Conservation (phyloP, 2,113 vertebrate species). For the Lamprologus sp. region DNA sequence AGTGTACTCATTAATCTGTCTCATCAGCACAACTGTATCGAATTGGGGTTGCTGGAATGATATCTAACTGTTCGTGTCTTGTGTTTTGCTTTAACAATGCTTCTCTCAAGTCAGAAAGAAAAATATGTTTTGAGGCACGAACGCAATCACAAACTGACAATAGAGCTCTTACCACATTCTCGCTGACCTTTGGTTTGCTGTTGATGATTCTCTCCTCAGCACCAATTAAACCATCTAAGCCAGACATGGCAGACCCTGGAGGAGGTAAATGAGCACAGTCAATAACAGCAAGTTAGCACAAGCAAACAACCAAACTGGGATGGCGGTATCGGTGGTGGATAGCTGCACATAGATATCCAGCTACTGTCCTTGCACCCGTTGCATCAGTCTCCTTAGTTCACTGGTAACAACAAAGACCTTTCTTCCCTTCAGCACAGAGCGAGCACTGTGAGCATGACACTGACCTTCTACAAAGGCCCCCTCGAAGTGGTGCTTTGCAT, state of each 20-base stretch:
- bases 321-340: constrained; percentile 15
- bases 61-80: background rate
- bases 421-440: constrained; percentile 37
- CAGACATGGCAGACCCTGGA: constrained; percentile 87
- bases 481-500: background rate
- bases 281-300: background rate
- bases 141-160: background rate
- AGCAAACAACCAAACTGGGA: background rate
- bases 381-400: constrained; percentile 1
- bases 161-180: constrained; percentile 81
- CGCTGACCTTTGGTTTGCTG: constrained; percentile 84
- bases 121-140: background rate
- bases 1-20: background rate
- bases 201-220: constrained; percentile 91
- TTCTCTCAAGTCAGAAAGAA: constrained; percentile 13
- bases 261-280: background rate
- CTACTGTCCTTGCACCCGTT: background rate
- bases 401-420: constrained; percentile 54
- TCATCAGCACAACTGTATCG: background rate
- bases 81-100: constrained; percentile 6
- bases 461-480: constrained; percentile 7
- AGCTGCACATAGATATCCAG: constrained; percentile 27
- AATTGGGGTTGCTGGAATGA: background rate
- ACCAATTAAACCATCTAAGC: constrained; percentile 84
- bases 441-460: constrained; percentile 13